Evolutionary conservation across 2,888 invertebrate genomes (phyloP).

Genomic region (Meloe dianella): DNA sequence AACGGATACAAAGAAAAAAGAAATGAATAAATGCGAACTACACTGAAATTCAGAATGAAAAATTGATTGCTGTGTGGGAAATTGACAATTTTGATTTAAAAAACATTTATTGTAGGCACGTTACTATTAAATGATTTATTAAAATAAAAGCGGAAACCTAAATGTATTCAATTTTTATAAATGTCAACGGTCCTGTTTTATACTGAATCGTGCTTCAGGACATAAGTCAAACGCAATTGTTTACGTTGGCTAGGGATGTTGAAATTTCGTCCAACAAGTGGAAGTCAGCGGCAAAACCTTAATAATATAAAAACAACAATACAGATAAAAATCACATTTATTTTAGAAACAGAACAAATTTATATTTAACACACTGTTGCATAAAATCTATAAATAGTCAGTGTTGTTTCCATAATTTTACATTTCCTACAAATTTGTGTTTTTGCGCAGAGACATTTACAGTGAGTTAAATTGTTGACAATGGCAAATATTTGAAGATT

Average conservation of each 20-base stretch:
- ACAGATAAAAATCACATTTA: neutral
- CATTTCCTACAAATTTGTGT: neutral
- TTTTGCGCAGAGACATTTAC: neutral
- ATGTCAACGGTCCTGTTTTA: neutral
- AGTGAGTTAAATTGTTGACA: neutral
- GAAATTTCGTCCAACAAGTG: conserved; percentile 20
- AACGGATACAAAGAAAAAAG: neutral
- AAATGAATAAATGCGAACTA: neutral
- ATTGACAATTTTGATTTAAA: conserved; percentile 34
- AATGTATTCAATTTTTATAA: neutral
- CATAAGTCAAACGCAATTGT: conserved; percentile 22
- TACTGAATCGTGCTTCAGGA: conserved; percentile 1
- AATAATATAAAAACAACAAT: neutral
- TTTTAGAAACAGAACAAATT: neutral
- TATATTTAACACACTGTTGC: neutral
- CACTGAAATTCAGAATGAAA: conserved; percentile 28
- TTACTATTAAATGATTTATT: conserved; percentile 16
- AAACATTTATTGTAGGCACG: conserved; percentile 21
- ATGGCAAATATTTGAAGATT: conserved; percentile 6
- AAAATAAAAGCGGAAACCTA: neutral
- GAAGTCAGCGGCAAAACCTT: neutral
- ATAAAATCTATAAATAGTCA: neutral
- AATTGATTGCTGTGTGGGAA: conserved; percentile 37
- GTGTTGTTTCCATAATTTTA: neutral
- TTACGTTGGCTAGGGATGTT: conserved; percentile 7